Base-by-base conservation (phyloP, 1,140 invertebrate species). In the Galleria mellonella region DNA sequence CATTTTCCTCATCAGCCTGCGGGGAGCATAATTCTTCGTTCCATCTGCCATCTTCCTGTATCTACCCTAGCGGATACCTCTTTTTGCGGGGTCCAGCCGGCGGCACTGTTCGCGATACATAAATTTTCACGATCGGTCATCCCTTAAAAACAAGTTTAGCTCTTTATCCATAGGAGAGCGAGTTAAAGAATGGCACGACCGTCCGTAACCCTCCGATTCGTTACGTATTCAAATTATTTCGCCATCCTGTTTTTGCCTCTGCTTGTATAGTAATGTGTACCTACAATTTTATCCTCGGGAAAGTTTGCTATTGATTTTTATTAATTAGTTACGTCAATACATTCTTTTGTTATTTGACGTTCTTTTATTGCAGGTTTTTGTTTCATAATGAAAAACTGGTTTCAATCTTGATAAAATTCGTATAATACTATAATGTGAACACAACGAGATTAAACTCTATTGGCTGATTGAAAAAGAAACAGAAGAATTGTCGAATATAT, bases 211-310 rank as follows among this genome's bases (percentile, higher is more conserved):
- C 81, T 79, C 69, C 65, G 57, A 75, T 81, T 84, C 76, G 77
- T 84, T 84, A 84, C 69, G 81, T 82, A 84, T 84, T 84, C 76
- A 84, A 84, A 84, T 84, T 83, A 83, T 84, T 81, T 82, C 62
- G 66, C 66, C 69, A 69, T 78, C 60, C 70, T 76, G 75, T 81
- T 84, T 79, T 82, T 73, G 69, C 61, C 60, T 74, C 57, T 66
- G 69, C 74, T 81, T 72, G 68, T 67, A 57, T 69, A 65, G 50
- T 54, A 48, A 53, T 62, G 55, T 56, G 49, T 72, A 66, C 60
- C 60, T 69, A 71, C 58, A 65, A 68, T 64, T 66, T 46, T 55
- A 44, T 56, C 47, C 58, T 57, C 73, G 75, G 75, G 61, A 64
- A 47, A 36, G 29, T 55, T 43, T 47, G 37, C 58, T 49, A 51